Evolutionary conservation across 2,113 vertebrate genomes (phyloP).

Genomic region (Loxodonta africana): DNA sequence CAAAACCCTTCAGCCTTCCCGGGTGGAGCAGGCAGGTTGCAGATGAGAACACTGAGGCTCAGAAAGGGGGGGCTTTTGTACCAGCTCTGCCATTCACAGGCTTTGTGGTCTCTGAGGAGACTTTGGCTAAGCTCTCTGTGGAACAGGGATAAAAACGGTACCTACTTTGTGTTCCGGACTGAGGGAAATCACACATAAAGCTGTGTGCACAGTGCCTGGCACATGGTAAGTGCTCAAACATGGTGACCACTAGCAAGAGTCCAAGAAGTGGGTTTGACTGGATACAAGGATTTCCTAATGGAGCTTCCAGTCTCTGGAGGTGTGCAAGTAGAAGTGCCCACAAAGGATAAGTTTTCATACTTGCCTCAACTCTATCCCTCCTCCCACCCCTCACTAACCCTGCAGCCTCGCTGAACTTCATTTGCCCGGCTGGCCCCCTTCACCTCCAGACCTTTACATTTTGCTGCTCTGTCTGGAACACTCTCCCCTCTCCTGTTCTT

Average conservation of each 20-base stretch:
- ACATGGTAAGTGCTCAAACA: rapidly evolving
- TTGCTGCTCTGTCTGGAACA: neutral
- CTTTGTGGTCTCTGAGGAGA: neutral
- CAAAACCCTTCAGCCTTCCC: neutral
- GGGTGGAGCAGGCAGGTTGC: neutral
- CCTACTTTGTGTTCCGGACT: neutral
- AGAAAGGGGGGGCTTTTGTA: neutral
- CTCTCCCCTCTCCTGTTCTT: neutral
- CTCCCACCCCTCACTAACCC: neutral
- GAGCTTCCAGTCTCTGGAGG: neutral
- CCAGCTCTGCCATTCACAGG: neutral
- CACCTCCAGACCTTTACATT: neutral
- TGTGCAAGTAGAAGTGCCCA: neutral
- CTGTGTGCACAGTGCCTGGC: neutral
- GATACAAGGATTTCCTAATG: neutral
- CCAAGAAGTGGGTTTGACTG: neutral
- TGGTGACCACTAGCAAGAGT: neutral
- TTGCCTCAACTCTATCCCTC: neutral
- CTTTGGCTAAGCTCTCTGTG: neutral
- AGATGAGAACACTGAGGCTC: neutral
- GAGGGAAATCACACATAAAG: neutral
- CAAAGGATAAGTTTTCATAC: neutral
- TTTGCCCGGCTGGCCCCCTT: rapidly evolving
- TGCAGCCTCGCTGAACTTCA: neutral
- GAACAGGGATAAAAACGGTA: neutral